Conservation (phyloP, 2,888 invertebrate species). For the Scelioninae gen. 1 region DNA sequence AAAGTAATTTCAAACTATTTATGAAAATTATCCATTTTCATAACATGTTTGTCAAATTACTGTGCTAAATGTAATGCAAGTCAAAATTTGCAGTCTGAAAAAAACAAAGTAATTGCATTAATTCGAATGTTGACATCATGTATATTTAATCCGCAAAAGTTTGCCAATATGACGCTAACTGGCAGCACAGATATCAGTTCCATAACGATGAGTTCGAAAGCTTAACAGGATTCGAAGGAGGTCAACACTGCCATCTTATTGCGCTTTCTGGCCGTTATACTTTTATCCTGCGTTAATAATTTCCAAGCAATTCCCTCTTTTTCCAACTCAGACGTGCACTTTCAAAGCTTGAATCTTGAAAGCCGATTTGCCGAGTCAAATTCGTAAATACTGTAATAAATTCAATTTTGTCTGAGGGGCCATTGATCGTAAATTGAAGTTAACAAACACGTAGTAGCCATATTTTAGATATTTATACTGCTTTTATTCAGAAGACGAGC, state of each 20-base stretch:
- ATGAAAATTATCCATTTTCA: too few relatives aligned
- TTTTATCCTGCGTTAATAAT: slow-evolving; percentile 65
- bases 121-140: slow-evolving; percentile 35
- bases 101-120: slow-evolving; percentile 44
- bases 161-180: slow-evolving; percentile 28
- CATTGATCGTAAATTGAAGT: slow-evolving; percentile 61
- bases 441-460: slow-evolving; percentile 45
- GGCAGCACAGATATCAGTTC: slow-evolving; percentile 42
- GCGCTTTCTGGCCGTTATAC: slow-evolving; percentile 46
- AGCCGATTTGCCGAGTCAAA: slow-evolving; percentile 53
- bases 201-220: slow-evolving; percentile 51
- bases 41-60: too few relatives aligned
- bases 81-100: neutral
- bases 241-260: slow-evolving; percentile 51
- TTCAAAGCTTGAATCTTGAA: slow-evolving; percentile 44
- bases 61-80: too few relatives aligned
- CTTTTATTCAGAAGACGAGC: slow-evolving; percentile 42
- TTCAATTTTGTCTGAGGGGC: slow-evolving; percentile 53
- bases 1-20: too few relatives aligned
- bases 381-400: slow-evolving; percentile 64
- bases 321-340: slow-evolving; percentile 41
- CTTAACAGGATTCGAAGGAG: slow-evolving; percentile 52
- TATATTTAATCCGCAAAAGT: slow-evolving; percentile 46
- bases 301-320: slow-evolving; percentile 62
- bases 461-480: slow-evolving; percentile 31